These are phyloP conservation scores for Halcyon senegalensis DNA, from an alignment of 2,113 vertebrate genomes.

Conservation along the genomic window DNA sequence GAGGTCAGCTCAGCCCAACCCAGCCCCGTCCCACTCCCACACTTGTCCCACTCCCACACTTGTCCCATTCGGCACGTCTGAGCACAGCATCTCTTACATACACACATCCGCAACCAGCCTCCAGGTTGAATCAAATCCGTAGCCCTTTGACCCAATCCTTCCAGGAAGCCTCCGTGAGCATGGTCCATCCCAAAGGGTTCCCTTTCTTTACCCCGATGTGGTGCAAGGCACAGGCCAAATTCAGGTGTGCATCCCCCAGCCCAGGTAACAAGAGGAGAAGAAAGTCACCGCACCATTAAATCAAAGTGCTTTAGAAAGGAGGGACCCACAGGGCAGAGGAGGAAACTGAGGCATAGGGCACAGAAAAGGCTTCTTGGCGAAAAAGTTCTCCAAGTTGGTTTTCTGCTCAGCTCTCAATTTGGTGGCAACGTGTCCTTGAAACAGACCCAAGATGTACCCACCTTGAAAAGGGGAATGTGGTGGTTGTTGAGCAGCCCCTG, in stretches of 20 bases:
- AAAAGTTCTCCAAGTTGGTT: not conserved
- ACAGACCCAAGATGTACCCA: not conserved
- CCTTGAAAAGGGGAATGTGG: not conserved
- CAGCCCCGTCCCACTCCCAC: rapidly evolving
- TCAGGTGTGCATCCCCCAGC: not conserved
- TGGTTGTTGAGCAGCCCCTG: not conserved
- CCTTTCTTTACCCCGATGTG: not conserved
- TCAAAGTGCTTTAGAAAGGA: not conserved
- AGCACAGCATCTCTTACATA: not conserved
- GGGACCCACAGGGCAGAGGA: not conserved
- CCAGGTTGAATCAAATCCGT: not conserved
- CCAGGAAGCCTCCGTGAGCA: not conserved
- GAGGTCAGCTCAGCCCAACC: slow-evolving; percentile 83
- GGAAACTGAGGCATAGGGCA: not conserved
- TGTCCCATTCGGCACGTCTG: rapidly evolving
- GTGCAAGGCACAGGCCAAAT: not conserved
- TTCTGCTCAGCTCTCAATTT: not conserved
- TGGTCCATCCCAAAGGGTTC: not conserved
- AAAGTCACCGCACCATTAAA: not conserved
- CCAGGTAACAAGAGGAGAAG: not conserved
- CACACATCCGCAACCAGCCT: rapidly evolving
- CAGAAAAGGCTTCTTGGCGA: not conserved
- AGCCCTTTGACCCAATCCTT: not conserved
- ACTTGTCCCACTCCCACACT: rapidly evolving
- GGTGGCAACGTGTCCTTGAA: not conserved